Evolutionary conservation across 30 jellyfish, hydroid and myxozoan genomes (phyloP), one percentile per base, ranked within the genome.

Genomic region (Clytia hemisphaerica): DNA sequence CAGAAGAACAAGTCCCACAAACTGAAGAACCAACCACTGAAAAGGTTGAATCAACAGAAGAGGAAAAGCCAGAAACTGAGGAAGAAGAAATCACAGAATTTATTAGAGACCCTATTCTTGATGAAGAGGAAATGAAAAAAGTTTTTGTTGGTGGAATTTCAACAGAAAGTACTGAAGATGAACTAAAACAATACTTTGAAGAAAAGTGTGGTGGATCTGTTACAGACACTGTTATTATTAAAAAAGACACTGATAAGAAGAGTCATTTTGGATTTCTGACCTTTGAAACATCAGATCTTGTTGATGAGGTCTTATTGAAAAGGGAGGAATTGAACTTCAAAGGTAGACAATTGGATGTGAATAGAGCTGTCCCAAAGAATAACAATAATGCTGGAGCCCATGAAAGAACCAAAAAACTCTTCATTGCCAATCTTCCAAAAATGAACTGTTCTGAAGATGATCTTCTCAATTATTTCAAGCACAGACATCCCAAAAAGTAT

Each of bases 201-300:
- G 22, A 47, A 46, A 35, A 22, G n/a, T 22, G 54, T 53, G 51
- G 33, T 69, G 81, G 81, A 4, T 7, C 6, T 32, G 81, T 69
- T 18, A 30, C 30, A 24, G 81, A 69, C 33, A 75, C 46, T 16
- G 68, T 69, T 51, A 44, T 69, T 16, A 69, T 69, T 24, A 69
- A 35, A 51, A 69, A 69, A 24, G 81, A 69, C 30, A 1, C 76
- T 22, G 81, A 69, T 24, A 69, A 69, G 38, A 69, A 69, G 37
- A 69, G 81, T 32, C 81, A 69, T 69, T 69, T 69, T 45, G 81
- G 81, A 45, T 69, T 69, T 30, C 33, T 69, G n/a, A 69, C 81
- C 16, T 69, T 69, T 37, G 81, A 69, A 69, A 69, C 81, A 19
- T 69, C 81, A 18, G 76, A 69, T 29, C 33, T 69, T 40, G 81